phyloP scores from a whole-genome alignment of 2,888 invertebrate species.

The Nesidiocoris tenuis region DNA sequence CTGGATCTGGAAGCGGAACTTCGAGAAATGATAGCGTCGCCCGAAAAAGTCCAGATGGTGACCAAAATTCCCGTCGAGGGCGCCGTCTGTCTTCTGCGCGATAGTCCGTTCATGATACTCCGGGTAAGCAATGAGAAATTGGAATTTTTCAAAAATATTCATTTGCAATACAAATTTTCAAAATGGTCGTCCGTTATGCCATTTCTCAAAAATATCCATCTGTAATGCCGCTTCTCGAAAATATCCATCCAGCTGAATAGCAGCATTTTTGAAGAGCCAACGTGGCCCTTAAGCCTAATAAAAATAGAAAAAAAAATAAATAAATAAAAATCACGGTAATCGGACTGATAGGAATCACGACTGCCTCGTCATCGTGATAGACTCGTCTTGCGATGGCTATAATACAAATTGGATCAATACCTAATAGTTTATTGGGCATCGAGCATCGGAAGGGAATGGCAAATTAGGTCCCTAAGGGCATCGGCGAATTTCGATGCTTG shows the following conservation, averaged over 20 bases:
- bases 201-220: too few species aligned
- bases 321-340: too few species aligned
- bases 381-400: not conserved
- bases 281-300: too few species aligned
- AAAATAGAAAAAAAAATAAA: too few species aligned
- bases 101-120: constrained; percentile 71
- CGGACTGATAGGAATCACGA: too few species aligned
- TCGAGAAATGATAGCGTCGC: constrained; percentile 19
- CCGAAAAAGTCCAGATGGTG: constrained; percentile 23
- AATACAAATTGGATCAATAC: not conserved
- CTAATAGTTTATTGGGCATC: not conserved
- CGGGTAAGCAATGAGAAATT: constrained; percentile 61
- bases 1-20: constrained; percentile 8
- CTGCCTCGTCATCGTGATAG: too few species aligned
- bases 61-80: constrained; percentile 53
- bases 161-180: not conserved
- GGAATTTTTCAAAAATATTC: not conserved
- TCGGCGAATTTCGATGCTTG: not conserved
- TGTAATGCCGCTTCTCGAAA: too few species aligned
- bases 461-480: not conserved
- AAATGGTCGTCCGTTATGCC: not conserved
- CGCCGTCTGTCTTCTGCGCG: constrained; percentile 71
- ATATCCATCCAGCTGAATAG: too few species aligned
- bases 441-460: not conserved
- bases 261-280: too few species aligned